phyloP scores from a whole-genome alignment of 2,113 vertebrate genomes.

The Catagonus wagneri region DNA sequence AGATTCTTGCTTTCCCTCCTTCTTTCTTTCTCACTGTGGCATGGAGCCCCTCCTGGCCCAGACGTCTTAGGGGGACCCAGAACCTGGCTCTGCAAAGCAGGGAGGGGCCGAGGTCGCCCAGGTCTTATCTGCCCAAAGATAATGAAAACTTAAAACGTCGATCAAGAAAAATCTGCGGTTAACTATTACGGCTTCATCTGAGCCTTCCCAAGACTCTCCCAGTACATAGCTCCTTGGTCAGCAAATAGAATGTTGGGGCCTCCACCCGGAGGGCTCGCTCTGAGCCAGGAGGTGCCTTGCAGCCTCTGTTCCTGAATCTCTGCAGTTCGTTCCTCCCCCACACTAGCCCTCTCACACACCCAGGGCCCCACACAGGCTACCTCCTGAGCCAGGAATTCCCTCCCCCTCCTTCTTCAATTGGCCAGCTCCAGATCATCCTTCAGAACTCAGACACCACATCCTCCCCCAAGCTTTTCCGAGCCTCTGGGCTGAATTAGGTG shows the following conservation, averaged over 20 bases:
- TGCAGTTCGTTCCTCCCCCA: constrained; percentile 4
- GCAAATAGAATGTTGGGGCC: not conserved
- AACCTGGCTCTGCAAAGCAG: not conserved
- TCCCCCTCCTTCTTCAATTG: not conserved
- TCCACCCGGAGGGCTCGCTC: not conserved
- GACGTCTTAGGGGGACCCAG: not conserved
- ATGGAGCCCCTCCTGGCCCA: not conserved
- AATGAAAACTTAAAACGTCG: constrained; percentile 42
- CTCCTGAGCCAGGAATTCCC: constrained; percentile 52
- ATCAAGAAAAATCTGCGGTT: not conserved
- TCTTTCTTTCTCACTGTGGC: not conserved
- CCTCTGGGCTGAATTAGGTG: not conserved
- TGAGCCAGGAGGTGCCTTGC: not conserved
- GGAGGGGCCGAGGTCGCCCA: not conserved
- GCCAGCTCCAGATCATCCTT: not conserved
- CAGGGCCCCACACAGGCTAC: not conserved
- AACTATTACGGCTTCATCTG: constrained; percentile 16
- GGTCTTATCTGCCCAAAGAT: constrained; percentile 14
- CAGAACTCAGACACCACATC: constrained; percentile 30
- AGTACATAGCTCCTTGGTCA: not conserved
- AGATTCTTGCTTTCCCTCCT: constrained; percentile 9
- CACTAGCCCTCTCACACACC: not conserved
- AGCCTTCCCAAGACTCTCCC: constrained; percentile 1
- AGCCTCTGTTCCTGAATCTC: constrained; percentile 40
- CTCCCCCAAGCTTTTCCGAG: not conserved